A percentile compares a stretch with the other conserved stretches of the same genome.
These are phyloP conservation scores for Mirounga angustirostris DNA, from an alignment of 2,113 vertebrate genomes.

Conservation along the genomic window DNA sequence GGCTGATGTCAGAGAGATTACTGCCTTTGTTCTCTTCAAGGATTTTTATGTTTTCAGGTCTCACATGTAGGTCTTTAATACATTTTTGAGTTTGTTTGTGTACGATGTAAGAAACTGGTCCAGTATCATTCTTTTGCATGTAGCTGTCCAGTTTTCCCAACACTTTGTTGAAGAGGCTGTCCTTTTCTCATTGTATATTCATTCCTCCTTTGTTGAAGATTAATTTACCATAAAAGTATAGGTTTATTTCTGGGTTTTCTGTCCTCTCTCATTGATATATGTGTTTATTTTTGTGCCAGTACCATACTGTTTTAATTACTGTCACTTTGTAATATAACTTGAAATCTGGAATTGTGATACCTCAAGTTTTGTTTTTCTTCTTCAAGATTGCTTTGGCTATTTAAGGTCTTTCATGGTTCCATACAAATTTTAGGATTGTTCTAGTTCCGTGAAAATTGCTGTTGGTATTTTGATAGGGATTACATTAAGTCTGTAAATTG, in stretches of 20 bases:
- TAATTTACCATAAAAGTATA: neutral
- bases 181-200: neutral
- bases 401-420: neutral
- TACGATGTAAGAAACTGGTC: neutral
- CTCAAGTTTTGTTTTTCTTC: neutral
- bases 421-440: neutral
- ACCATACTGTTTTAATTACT: neutral
- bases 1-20: neutral
- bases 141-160: neutral
- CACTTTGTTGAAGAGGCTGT: neutral
- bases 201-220: neutral
- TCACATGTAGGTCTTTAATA: neutral
- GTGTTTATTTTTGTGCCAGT: neutral
- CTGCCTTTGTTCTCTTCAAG: neutral
- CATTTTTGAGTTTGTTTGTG: neutral
- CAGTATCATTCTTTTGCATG: neutral
- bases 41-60: neutral
- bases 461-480: neutral
- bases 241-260: neutral
- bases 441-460: neutral
- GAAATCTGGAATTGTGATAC: neutral
- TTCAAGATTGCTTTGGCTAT: neutral
- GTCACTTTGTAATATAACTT: neutral
- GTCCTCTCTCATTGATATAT: neutral
- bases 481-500: neutral